phyloP scores from a whole-genome alignment of 2,113 vertebrate genomes.

The Myiopsitta monachus region DNA sequence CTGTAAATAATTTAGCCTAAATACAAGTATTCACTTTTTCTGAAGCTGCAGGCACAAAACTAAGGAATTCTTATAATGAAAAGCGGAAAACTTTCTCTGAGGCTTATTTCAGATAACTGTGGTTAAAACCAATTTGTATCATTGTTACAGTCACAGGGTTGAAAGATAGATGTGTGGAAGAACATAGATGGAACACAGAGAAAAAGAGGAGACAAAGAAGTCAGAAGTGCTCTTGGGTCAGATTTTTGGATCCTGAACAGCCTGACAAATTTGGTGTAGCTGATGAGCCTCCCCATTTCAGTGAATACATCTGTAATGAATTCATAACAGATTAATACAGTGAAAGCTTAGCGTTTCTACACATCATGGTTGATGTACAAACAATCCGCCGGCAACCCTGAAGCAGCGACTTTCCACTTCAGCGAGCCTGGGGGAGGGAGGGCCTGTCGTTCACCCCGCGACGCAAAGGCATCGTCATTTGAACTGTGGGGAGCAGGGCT shows the following conservation, averaged over 20 bases:
- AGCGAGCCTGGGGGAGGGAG: neutral
- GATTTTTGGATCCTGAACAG: neutral
- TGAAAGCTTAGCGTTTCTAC: too few species aligned
- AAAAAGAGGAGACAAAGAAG: accelerated
- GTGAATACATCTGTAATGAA: neutral
- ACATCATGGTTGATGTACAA: accelerated
- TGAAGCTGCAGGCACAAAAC: neutral
- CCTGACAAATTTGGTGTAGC: neutral
- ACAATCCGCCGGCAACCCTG: neutral
- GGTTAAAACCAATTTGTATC: neutral
- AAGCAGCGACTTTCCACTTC: neutral
- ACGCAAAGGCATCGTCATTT: neutral
- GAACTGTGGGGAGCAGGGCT: too few species aligned
- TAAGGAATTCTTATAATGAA: neutral
- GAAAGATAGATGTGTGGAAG: neutral
- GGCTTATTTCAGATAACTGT: neutral
- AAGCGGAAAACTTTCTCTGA: neutral
- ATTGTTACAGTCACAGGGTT: neutral
- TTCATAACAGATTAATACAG: neutral
- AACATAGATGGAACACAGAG: neutral
- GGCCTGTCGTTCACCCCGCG: neutral
- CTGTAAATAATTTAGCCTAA: neutral
- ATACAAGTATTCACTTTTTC: neutral
- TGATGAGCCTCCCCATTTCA: neutral
- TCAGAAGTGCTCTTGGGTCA: neutral